Evolutionary conservation across 2,797 vertebrate genomes (phyloP).

Genomic region (Micropoecilia bifurca): DNA sequence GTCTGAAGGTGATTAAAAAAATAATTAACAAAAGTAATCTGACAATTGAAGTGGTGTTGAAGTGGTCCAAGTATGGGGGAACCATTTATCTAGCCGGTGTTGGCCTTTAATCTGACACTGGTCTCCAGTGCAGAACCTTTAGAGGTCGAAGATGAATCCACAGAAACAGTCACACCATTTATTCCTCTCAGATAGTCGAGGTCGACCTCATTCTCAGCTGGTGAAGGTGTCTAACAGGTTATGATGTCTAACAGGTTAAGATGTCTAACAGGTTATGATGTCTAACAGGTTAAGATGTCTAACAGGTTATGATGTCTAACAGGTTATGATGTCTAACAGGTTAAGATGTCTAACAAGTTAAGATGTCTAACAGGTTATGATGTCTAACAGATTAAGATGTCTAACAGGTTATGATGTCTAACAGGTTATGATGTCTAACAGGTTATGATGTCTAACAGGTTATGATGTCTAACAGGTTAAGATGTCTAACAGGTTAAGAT

Average conservation of each 20-base stretch:
- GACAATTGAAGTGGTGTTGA: neutral
- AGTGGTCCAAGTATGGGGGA: neutral
- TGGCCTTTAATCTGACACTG: neutral
- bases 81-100: neutral
- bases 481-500: neutral
- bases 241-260: too few species aligned
- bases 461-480: neutral
- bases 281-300: too few species aligned
- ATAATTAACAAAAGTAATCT: neutral
- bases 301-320: neutral
- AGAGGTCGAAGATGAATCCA: neutral
- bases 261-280: neutral
- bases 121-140: neutral
- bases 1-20: too few species aligned
- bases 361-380: too few species aligned
- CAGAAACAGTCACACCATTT: neutral
- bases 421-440: neutral
- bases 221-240: constrained; percentile 7
- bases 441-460: neutral
- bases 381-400: too few species aligned
- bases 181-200: neutral
- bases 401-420: neutral
- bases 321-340: neutral
- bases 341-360: rapidly evolving
- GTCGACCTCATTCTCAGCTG: constrained; percentile 10